phyloP scores from a whole-genome alignment of 2,888 invertebrate species.

The Caradrina clavipalpis region DNA sequence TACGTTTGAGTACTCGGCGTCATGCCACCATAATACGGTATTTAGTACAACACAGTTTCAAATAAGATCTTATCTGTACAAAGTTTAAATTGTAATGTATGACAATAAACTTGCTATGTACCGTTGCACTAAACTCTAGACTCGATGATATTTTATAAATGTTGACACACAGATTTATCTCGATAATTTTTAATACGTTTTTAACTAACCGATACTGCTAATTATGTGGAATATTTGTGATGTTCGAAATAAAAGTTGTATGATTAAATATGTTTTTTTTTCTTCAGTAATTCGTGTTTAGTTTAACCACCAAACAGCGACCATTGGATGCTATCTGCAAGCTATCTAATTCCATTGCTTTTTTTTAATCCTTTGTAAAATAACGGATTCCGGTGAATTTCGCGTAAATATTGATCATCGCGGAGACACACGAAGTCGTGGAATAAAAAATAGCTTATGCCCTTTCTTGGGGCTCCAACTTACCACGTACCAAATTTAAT shows the following conservation, averaged over 20 bases:
- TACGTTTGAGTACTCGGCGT: conserved; percentile 14
- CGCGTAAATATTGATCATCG: no score
- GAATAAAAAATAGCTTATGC: no score
- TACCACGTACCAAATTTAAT: no score
- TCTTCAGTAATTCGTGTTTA: background rate
- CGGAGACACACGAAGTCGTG: no score
- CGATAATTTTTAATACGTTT: conserved; percentile 63
- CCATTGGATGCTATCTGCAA: no score
- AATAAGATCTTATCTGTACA: conserved; percentile 38
- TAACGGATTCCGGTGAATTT: no score
- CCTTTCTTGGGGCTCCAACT: no score
- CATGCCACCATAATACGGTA: conserved; percentile 28
- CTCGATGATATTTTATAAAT: conserved; percentile 61
- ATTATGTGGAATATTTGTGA: conserved; percentile 83
- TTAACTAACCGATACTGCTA: conserved; percentile 72
- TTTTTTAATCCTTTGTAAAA: no score
- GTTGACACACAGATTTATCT: conserved; percentile 67
- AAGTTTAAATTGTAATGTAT: conserved; percentile 38
- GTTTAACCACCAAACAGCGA: no score
- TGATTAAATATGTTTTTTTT: conserved; percentile 57
- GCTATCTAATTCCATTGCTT: no score
- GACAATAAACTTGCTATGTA: conserved; percentile 51
- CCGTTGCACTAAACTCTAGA: conserved; percentile 34
- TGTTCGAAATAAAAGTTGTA: conserved; percentile 82
- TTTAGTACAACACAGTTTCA: conserved; percentile 45